Evolutionary conservation across 2,888 invertebrate species (phyloP).

Genomic region (Eristalinus aeneus): DNA sequence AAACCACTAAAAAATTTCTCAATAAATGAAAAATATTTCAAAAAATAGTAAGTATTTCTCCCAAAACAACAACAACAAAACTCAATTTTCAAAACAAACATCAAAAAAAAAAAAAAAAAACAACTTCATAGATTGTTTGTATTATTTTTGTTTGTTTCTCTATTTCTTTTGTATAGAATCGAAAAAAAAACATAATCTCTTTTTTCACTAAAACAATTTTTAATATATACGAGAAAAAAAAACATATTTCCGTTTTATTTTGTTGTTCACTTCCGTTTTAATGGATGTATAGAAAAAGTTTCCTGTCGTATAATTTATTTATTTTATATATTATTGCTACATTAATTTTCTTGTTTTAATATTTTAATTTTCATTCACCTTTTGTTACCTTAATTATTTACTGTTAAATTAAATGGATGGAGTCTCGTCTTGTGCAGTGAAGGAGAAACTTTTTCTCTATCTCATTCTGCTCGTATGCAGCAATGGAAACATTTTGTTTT

Average conservation of each 20-base stretch:
- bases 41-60: slow-evolving; percentile 79
- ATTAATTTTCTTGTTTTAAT: slow-evolving; percentile 55
- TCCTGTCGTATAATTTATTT: slow-evolving; percentile 56
- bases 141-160: slow-evolving; percentile 64
- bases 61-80: slow-evolving; percentile 52
- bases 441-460: slow-evolving; percentile 28
- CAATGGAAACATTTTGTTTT: slow-evolving; percentile 44
- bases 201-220: slow-evolving; percentile 59
- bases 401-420: slow-evolving; percentile 62
- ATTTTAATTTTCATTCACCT: slow-evolving; percentile 11
- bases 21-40: slow-evolving; percentile 76
- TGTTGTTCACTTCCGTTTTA: slow-evolving; percentile 48
- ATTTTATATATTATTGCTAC: slow-evolving; percentile 41
- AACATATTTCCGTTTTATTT: slow-evolving; percentile 48
- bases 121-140: slow-evolving; percentile 65
- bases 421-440: slow-evolving; percentile 42
- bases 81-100: slow-evolving; percentile 56
- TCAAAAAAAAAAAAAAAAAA: slow-evolving; percentile 46
- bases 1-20: slow-evolving; percentile 78
- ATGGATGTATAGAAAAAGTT: slow-evolving; percentile 54
- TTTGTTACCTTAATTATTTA: slow-evolving; percentile 49
- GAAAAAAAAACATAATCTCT: slow-evolving; percentile 43
- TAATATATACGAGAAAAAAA: slow-evolving; percentile 36
- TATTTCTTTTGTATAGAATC: slow-evolving; percentile 64
- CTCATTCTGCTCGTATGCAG: slow-evolving; percentile 15